These are phyloP conservation scores for Fistularia commersonii DNA, from an alignment of 2,797 vertebrate species.

Conservation along the genomic window DNA sequence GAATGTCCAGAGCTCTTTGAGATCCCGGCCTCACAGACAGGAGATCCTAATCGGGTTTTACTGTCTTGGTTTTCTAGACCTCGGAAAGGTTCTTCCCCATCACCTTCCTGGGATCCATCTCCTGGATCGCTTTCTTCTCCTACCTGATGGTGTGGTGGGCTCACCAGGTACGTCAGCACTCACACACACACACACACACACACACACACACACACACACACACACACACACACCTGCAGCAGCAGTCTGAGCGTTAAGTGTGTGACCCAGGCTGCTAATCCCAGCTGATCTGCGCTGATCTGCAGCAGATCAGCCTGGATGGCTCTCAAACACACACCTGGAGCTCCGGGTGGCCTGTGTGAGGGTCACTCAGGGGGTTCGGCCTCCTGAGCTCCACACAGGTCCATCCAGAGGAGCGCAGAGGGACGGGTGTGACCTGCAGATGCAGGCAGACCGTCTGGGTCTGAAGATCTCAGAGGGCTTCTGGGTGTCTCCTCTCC, in stretches of 20 bases:
- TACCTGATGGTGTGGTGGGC: slow-evolving; percentile 99
- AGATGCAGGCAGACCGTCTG: no score
- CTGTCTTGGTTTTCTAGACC: slow-evolving; percentile 61
- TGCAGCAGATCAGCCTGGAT: slow-evolving; percentile 42
- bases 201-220: neutral
- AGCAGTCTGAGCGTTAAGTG: slow-evolving; percentile 45
- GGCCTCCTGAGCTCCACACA: no score
- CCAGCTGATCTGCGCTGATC: slow-evolving; percentile 52
- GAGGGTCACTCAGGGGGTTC: no score
- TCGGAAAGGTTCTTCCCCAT: slow-evolving; percentile 85
- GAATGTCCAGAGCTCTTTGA: no score
- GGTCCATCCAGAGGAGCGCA: no score
- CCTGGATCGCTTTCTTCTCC: slow-evolving; percentile 94
- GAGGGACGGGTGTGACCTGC: no score
- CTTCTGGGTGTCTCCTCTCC: no score
- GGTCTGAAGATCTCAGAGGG: no score
- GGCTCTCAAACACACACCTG: slow-evolving; percentile 29
- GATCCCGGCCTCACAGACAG: no score
- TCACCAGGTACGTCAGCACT: slow-evolving; percentile 85
- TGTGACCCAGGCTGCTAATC: slow-evolving; percentile 52
- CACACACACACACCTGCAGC: neutral
- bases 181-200: slow-evolving; percentile 8
- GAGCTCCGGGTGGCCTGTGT: no score
- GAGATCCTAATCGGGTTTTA: neutral
- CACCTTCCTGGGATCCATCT: slow-evolving; percentile 90